Evolutionary conservation across 2,113 vertebrate species (phyloP).

Genomic region (Nothoprocta perdicaria): DNA sequence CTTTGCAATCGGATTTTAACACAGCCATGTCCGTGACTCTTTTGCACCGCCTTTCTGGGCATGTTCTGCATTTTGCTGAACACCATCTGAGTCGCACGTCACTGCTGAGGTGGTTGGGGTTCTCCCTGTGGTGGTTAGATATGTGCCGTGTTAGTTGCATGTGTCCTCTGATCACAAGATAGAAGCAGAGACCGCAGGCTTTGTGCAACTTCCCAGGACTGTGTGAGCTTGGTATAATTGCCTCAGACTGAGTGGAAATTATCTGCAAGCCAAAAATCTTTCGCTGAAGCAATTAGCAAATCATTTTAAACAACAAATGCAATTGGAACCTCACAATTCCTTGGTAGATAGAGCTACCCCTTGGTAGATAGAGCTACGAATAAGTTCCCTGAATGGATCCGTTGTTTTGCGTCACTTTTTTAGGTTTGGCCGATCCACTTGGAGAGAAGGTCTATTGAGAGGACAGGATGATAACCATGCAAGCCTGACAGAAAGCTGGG

Average conservation of each 20-base stretch:
- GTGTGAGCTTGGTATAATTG: neutral
- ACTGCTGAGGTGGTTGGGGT: neutral
- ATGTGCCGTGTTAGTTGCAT: neutral
- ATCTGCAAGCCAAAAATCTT: constrained; percentile 38
- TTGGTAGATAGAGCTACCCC: neutral
- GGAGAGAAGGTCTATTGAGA: neutral
- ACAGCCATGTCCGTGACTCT: neutral
- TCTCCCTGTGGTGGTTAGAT: neutral
- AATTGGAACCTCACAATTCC: neutral
- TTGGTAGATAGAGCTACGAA: neutral
- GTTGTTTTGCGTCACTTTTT: constrained; percentile 29
- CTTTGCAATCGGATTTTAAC: neutral
- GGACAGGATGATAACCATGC: neutral
- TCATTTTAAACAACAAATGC: constrained; percentile 37
- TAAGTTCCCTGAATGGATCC: constrained; percentile 1
- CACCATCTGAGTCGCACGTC: neutral
- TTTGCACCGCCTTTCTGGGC: neutral
- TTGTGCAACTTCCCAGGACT: neutral
- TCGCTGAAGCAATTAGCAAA: constrained; percentile 58
- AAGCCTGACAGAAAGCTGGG: neutral
- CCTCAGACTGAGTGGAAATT: constrained; percentile 11
- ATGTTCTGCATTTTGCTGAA: rapidly evolving
- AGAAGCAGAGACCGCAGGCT: neutral
- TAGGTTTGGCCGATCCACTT: neutral
- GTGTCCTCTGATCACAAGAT: neutral